These are phyloP conservation scores for Perithous albicinctus DNA, from an alignment of 2,888 invertebrate species.

Conservation along the genomic window DNA sequence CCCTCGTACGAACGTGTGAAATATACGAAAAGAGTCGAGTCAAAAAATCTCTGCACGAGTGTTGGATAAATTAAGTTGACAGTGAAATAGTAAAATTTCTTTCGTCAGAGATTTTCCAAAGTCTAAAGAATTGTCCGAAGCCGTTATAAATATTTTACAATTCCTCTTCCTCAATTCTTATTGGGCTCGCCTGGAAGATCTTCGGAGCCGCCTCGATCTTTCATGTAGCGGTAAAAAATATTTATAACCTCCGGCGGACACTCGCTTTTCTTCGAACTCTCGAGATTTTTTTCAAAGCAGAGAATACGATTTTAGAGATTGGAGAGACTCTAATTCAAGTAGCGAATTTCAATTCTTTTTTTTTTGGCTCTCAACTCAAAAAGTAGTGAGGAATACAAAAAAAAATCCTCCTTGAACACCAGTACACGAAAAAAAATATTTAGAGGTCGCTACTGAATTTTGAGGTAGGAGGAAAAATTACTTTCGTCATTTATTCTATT, in stretches of 20 bases:
- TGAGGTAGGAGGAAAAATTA: too few relatives aligned
- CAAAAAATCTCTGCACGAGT: not conserved
- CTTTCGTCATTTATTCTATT: too few relatives aligned
- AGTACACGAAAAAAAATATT: too few relatives aligned
- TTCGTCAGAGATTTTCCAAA: not conserved
- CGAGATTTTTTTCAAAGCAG: not conserved
- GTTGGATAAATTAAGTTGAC: not conserved
- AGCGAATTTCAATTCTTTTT: too few relatives aligned
- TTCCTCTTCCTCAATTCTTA: not conserved
- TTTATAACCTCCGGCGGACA: slow-evolving; percentile 15
- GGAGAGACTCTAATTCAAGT: not conserved
- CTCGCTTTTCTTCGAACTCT: not conserved
- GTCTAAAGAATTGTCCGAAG: not conserved
- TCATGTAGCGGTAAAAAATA: slow-evolving; percentile 23
- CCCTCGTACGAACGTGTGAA: slow-evolving; percentile 10
- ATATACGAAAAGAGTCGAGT: not conserved
- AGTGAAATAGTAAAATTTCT: not conserved
- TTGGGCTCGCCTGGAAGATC: not conserved
- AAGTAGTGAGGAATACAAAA: too few relatives aligned
- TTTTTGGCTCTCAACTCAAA: too few relatives aligned
- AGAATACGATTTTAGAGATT: too few relatives aligned
- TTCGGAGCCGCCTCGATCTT: not conserved
- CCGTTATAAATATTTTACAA: slow-evolving; percentile 20
- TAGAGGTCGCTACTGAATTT: too few relatives aligned
- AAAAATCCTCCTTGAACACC: too few relatives aligned